Evolutionary conservation across 2,888 invertebrate genomes (phyloP).

Genomic region (Eristalis arbustorum): DNA sequence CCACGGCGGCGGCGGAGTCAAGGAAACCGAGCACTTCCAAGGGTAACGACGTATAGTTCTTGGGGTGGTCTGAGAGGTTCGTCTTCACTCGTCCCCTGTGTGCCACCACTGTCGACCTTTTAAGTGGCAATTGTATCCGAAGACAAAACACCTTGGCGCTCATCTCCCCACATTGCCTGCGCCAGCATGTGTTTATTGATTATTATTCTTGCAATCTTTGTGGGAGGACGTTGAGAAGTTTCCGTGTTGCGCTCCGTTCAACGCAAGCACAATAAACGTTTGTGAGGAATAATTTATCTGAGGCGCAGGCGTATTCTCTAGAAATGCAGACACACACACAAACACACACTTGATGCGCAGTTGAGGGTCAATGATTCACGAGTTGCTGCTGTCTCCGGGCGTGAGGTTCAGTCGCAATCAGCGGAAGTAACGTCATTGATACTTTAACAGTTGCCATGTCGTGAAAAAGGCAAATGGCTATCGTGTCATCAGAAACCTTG

Average conservation of each 20-base stretch:
- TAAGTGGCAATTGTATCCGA: background rate
- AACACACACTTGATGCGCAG: background rate
- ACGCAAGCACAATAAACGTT: background rate
- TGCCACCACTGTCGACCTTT: background rate
- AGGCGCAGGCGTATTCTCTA: background rate
- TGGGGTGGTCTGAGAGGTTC: background rate
- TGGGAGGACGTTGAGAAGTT: conserved; percentile 11
- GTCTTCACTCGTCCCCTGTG: background rate
- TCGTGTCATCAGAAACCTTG: background rate
- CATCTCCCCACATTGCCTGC: background rate
- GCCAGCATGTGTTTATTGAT: background rate
- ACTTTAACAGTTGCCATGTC: too few relatives aligned
- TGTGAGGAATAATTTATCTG: background rate
- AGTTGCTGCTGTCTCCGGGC: background rate
- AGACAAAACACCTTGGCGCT: background rate
- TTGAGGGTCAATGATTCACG: conserved; percentile 14
- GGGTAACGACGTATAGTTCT: background rate
- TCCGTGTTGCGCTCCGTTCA: background rate
- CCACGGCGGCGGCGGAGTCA: conserved; percentile 19
- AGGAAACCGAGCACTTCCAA: conserved; percentile 22
- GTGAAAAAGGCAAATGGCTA: too few relatives aligned
- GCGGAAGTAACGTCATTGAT: background rate
- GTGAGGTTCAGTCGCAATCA: background rate
- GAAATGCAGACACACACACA: background rate
- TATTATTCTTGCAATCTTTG: conserved; percentile 14